Evolutionary conservation across 2,888 invertebrate genomes (phyloP), one percentile per base, ranked within the genome.

Genomic region (Pollenia griseotomentosa): DNA sequence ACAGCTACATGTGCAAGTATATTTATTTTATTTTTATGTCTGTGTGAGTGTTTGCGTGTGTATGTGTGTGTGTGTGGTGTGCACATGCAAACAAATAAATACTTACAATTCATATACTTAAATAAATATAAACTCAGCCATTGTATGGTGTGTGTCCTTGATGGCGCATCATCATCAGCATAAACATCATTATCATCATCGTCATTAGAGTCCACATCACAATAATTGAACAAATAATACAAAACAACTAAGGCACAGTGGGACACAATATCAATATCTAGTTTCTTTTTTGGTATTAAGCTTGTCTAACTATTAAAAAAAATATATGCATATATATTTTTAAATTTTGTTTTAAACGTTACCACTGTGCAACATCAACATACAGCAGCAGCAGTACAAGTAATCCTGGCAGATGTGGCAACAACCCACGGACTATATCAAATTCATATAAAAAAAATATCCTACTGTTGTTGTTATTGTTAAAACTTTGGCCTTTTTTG

Each of bases 61-160:
- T 40, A 23, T 11, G 16, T 59, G 46, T 48, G 11, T 59, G 46
- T 48, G 40, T 63, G 14, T 0, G 11, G 10, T 12, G 9, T 63
- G 12, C 42, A 14, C 46, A 40, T 11, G 57, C 63, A 59, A 48
- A 73, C 57, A 53, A 16, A 66, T n/a, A 71, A 57, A 66, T n/a
- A 66, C n/a, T 11, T 19, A 73, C 57, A 73, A 33, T 61, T 63
- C 16, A 75, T 79, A 57, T 79, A 57, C 70, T 70, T 73, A 55
- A 61, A 73, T 65, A 86, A 75, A 86, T 63, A 79, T n/a, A 85
- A 81, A 66, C 66, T 71, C 53, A 77, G 42, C 40, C 65, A 70
- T 63, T 83, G 75, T 75, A 66, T 61, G 12, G 61, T 80, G 44
- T 80, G 53, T 81, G 86, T 87, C 86, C 86, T 87, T 87, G 86